Evolutionary conservation across 2,797 vertebrate species (phyloP), one percentile per base, ranked within the genome.

Genomic region (Sebastes alutus): DNA sequence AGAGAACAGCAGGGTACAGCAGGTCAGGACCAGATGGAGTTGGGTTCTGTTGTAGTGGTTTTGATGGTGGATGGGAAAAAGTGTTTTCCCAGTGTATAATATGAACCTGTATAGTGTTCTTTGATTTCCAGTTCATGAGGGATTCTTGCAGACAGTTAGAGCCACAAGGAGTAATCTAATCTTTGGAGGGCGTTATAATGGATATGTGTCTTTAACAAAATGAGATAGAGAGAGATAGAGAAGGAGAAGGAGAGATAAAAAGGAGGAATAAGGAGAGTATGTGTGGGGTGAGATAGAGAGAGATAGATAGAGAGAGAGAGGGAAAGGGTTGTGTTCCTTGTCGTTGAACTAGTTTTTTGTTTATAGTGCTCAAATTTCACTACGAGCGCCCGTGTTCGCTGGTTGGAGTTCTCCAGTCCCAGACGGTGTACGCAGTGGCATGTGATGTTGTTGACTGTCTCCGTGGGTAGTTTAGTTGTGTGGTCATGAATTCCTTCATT

Each of bases 1-100:
- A 16, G 13, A 72, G 56, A 69, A 77, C 72, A 80, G 71, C 70
- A 63, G 35, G 33, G 42, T 16, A 56, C 27, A 67, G 29, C 46
- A 29, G 61, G 62, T 59, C 61, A 72, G 33, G 33, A 27, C 14
- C 29, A 68, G 29, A 68, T 66, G 29, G 20, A 22, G n/a, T 6
- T 20, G 27, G 20, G 18, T 54, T 52, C 27, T 52, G 46, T 25
- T 20, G 14, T 10, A 42, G 33, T 42, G 35, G 10, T 25, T 65
- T 65, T 42, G 22, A 38, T 38, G 13, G 2, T 3, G 13, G 13
- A 38, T 63, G 46, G 46, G 46, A 49, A 49, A 20, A 49, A 2
- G 0, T 22, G 4, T 66, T 27, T 38, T 38, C 11, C 30, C n/a
- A 38, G 62, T 16, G 13, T 64, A 18, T 38, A 42, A 64, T 42